These are phyloP conservation scores for Crotalus horridus DNA, from an alignment of 2,113 vertebrate genomes.

Conservation along the genomic window DNA sequence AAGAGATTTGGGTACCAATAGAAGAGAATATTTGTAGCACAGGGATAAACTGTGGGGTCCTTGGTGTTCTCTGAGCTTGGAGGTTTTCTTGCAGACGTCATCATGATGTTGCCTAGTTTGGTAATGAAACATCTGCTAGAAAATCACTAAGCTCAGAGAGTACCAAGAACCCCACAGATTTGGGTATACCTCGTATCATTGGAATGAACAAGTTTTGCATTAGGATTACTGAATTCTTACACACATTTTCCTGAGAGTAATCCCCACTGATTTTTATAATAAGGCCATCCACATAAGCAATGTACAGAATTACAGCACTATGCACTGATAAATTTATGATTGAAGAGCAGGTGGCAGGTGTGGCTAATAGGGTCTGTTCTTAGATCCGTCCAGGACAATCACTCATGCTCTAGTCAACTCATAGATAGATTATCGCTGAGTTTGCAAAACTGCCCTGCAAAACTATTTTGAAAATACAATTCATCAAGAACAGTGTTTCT, in stretches of 20 bases:
- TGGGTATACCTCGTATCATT: neutral
- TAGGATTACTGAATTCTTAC: neutral
- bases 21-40: no score
- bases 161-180: no score
- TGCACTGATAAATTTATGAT: neutral
- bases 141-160: no score
- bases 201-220: neutral
- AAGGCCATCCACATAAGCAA: neutral
- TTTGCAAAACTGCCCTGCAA: neutral
- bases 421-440: neutral
- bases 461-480: neutral
- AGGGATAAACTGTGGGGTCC: no score
- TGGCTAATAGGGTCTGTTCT: neutral
- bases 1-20: no score
- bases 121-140: no score
- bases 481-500: neutral
- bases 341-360: neutral
- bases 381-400: neutral
- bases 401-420: neutral
- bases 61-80: no score
- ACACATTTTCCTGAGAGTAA: neutral
- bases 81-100: no score
- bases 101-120: no score
- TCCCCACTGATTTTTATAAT: neutral
- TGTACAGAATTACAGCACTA: neutral